phyloP scores from a whole-genome alignment of 2,888 invertebrate genomes.

The Aporophyla nigra region DNA sequence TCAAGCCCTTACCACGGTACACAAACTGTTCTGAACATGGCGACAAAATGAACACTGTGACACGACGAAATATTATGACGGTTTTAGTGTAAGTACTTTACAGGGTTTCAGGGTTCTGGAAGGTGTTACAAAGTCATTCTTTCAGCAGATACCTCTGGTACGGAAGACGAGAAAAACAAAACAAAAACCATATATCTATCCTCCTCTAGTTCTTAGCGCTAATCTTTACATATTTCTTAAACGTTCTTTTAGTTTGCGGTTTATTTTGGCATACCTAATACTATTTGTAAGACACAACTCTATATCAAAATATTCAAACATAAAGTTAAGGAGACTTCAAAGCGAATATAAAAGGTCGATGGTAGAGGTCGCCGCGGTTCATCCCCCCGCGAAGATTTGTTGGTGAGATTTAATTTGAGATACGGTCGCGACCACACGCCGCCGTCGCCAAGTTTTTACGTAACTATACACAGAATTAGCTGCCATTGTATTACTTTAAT shows the following conservation, averaged over 20 bases:
- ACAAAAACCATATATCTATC: too few relatives aligned
- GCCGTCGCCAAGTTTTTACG: constrained; percentile 86
- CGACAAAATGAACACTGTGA: background rate
- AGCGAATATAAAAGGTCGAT: constrained; percentile 62
- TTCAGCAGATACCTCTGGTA: background rate
- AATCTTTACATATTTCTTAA: background rate
- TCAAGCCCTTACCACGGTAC: constrained; percentile 76
- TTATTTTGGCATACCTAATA: background rate
- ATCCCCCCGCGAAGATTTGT: constrained; percentile 87
- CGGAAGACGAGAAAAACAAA: background rate
- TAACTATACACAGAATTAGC: constrained; percentile 80
- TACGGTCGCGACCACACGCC: constrained; percentile 86
- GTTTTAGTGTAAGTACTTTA: background rate
- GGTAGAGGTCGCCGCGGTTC: constrained; percentile 77
- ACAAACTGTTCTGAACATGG: constrained; percentile 9
- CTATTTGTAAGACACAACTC: constrained; percentile 10
- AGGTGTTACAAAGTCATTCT: background rate
- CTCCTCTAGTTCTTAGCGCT: background rate
- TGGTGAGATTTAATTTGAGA: constrained; percentile 90
- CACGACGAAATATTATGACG: background rate
- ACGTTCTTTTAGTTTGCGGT: background rate
- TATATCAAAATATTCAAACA: constrained; percentile 3
- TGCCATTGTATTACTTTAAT: constrained; percentile 77
- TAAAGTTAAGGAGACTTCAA: constrained; percentile 15
- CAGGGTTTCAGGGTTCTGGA: background rate